Evolutionary conservation across 2,113 vertebrate genomes (phyloP).

Genomic region (Archocentrus centrarchus): DNA sequence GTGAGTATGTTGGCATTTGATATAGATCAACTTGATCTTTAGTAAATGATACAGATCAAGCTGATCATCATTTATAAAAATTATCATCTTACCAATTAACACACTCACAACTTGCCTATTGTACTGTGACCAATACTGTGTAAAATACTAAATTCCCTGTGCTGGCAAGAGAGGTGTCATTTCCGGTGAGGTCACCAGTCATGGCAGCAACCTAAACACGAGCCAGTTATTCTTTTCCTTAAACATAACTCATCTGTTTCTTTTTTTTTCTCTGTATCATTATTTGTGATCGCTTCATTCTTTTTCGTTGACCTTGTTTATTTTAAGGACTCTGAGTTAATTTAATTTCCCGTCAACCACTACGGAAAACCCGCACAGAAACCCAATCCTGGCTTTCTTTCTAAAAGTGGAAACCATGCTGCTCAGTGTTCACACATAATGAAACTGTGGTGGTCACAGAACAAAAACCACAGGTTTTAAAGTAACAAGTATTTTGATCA

Average conservation of each 20-base stretch:
- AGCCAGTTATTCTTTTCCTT: constrained; percentile 56
- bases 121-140: background rate
- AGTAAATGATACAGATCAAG: constrained; percentile 1
- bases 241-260: constrained; percentile 43
- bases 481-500: background rate
- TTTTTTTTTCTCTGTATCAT: constrained; percentile 38
- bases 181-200: constrained; percentile 63
- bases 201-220: constrained; percentile 52
- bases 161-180: constrained; percentile 54
- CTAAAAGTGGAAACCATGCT: constrained; percentile 26
- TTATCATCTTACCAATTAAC: background rate
- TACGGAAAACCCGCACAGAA: constrained; percentile 50
- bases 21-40: background rate
- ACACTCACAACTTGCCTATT: background rate
- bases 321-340: constrained; percentile 61
- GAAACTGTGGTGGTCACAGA: constrained; percentile 31
- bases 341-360: constrained; percentile 67
- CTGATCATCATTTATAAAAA: background rate
- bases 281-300: constrained; percentile 59
- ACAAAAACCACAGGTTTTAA: background rate
- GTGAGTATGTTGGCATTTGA: background rate
- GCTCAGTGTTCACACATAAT: constrained; percentile 40
- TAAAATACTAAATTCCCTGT: constrained; percentile 22
- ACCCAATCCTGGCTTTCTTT: constrained; percentile 52
- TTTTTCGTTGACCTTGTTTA: constrained; percentile 61